Evolutionary conservation across 2,888 invertebrate genomes (phyloP), one percentile per base, ranked within the genome.

Genomic region (Meta bourneti): DNA sequence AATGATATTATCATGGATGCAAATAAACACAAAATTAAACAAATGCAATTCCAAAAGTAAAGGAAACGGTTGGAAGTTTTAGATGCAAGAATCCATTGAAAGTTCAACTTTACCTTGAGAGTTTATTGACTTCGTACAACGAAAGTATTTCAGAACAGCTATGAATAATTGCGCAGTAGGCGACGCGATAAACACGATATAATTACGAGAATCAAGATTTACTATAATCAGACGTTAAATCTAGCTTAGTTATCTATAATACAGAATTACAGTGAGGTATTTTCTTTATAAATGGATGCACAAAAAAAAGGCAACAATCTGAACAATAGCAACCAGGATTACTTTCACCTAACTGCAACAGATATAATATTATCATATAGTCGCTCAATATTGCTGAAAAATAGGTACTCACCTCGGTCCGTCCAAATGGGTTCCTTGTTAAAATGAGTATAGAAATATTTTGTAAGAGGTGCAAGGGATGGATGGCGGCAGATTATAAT

Each of bases 391-490:
- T 75, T 49, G 34, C 11, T 20, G 54, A 77, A 90, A 89, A 93
- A 93, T 93, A 93, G 61, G 11, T 8, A 52, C 89, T 86, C 82
- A 93, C 93, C 93, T 93, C 93, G 93, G 93, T 89, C 93, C 93
- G 93, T 93, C 81, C 91, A 86, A 86, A 89, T 89, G 91, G 91
- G 93, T 91, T 93, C 75, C 69, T 86, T 82, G 72, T 72, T 81
- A 86, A 77, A 89, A 71, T 78, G 91, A 91, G 74, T 83, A 81
- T 61, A 84, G 54, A 82, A 83, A 86, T 82, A 52, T 70, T 75
- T 86, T 34, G 81, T 52, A 72, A 51, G 51, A 79, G 89, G 89
- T 82, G 72, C 82, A 81, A 90, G 91, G 91, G 89, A 89, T 91
- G 93, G 93, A 93, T 93, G 91, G 91, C 79, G 90, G 89, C 85